Evolutionary conservation across 2,888 invertebrate species (phyloP), one percentile per base, ranked within the genome.

Genomic region (Barypeithes pellucidus): DNA sequence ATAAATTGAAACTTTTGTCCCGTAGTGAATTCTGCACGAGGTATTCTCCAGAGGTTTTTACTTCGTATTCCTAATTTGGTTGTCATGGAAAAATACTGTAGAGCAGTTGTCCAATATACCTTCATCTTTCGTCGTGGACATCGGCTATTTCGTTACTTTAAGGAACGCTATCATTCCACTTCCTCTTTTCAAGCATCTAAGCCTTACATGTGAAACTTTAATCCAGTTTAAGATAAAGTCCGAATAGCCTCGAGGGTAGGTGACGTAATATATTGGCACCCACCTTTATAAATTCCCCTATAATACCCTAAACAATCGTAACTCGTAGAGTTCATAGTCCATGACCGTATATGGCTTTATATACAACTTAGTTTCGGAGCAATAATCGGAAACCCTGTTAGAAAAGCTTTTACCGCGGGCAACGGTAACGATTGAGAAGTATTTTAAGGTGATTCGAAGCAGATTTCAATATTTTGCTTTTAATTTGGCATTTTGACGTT

Each of bases 301-400:
- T 62, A 69, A 69, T 69, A 62, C 69, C 69, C 62, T 61, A 61
- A 69, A 69, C 69, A 69, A 69, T 69, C 62, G 62, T 45, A 62
- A 62, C 29, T 62, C 18, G 45, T 29, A 62, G 45, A 43, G 62
- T 62, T 62, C 45, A 62, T 47, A 62, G 24, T 22, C 43, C 62
- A 45, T 62, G 43, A 43, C 62, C 62, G 45, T 43, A 62, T 57
- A 59, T 67, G 41, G 69, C 62, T 62, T 69, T 52, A 39, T 41
- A 43, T 45, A 62, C 62, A 62, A 45, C 45, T 62, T 62, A 69
- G 62, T 69, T 69, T 67, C 45, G 11, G 59, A 29, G 59, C 59
- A 43, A 67, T 67, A 63, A 63, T 47, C 33, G 47, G 50, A 50
- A 63, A 63, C 36, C 50, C 36, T 36, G 20, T 63, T 63, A 36